Evolutionary conservation across 2,888 invertebrate species (phyloP).

Genomic region (Brenthis hecate): DNA sequence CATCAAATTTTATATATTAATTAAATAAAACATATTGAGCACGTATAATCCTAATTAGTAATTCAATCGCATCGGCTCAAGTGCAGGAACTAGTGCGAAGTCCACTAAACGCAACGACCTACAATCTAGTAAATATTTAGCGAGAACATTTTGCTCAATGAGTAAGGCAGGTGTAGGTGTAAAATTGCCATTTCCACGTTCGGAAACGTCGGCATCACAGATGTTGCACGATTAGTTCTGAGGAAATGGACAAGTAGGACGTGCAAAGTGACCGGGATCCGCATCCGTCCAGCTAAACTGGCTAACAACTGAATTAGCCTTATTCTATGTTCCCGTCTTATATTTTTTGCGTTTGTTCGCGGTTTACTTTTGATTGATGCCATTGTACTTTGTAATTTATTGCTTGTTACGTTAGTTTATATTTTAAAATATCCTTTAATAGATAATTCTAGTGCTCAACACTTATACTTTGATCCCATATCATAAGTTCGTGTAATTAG

Average conservation of each 20-base stretch:
- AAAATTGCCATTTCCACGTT: constrained; percentile 42
- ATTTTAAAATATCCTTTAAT: no score
- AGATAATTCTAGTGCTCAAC: no score
- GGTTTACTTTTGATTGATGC: constrained; percentile 18
- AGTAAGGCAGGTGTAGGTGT: constrained; percentile 41
- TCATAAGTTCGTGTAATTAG: no score
- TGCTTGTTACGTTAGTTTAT: no score
- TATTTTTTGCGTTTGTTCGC: constrained; percentile 21
- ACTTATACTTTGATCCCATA: no score
- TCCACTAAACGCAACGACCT: neutral
- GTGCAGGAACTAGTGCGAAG: neutral
- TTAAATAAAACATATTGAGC: no score
- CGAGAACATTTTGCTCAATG: constrained; percentile 23
- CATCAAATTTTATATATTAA: no score
- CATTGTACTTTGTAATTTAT: neutral
- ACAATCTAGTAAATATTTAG: constrained; percentile 9
- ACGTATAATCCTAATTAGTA: no score
- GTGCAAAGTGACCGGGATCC: constrained; percentile 49
- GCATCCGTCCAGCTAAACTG: constrained; percentile 48
- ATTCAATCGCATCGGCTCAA: no score
- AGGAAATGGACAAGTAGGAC: constrained; percentile 46
- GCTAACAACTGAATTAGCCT: constrained; percentile 40
- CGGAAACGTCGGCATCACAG: constrained; percentile 46
- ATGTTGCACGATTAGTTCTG: constrained; percentile 42
- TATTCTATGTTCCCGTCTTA: constrained; percentile 36